phyloP scores from a whole-genome alignment of 2,113 vertebrate species.

The Zonotrichia leucophrys region DNA sequence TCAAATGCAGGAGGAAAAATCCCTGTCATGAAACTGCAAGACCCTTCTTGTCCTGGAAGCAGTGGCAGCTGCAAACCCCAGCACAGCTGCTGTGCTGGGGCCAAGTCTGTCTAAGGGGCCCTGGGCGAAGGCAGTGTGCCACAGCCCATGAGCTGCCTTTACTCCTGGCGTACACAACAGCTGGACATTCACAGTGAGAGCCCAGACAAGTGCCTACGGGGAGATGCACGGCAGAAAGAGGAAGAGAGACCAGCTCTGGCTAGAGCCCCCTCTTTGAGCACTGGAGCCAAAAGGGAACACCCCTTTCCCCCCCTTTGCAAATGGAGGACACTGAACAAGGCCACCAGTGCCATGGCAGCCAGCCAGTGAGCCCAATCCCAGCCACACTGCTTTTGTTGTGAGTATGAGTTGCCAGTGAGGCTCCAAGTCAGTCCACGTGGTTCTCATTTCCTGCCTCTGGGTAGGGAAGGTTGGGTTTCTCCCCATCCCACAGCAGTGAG shows the following conservation, averaged over 20 bases:
- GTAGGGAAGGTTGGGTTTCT: not conserved
- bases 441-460: not conserved
- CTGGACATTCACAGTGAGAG: not conserved
- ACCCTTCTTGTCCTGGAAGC: not conserved
- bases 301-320: not conserved
- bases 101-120: fast-evolving
- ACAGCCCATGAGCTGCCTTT: not conserved
- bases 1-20: not conserved
- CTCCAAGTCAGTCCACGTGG: not conserved
- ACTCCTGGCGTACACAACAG: fast-evolving
- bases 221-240: not conserved
- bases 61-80: not conserved
- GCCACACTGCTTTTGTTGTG: not conserved
- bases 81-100: fast-evolving
- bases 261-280: not conserved
- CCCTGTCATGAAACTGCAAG: not conserved
- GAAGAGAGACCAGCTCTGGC: not conserved
- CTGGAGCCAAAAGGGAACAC: not conserved
- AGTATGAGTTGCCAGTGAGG: not conserved
- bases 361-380: not conserved
- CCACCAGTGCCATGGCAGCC: fast-evolving
- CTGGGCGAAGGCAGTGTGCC: fast-evolving
- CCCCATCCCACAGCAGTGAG: not conserved
- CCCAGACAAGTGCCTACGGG: not conserved
- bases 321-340: not conserved